Base-by-base conservation (phyloP, 2,113 vertebrate genomes). In the Onychorhynchus coronatus region DNA sequence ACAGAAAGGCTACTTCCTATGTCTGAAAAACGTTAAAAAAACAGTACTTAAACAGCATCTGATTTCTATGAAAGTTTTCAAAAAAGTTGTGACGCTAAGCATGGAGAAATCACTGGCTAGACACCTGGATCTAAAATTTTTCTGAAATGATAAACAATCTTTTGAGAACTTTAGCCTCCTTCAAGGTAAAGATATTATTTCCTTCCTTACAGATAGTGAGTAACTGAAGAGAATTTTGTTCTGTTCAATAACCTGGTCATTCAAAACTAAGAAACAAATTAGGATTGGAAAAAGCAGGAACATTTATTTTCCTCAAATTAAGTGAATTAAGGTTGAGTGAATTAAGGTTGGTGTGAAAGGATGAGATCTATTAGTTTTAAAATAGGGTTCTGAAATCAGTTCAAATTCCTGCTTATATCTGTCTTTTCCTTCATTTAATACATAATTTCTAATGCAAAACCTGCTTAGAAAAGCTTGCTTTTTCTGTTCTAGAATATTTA, bases 231-330 rank as follows among this genome's bases (percentile, higher is more conserved):
- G 83, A 95, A 91, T 89, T 95, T 81, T 87, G 11, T 79, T 86
- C 67, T 59, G 21, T 88, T 88, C 59, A 85, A 83, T 79, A 91
- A 56, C 71, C 30, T 86, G 59, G 39, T 88, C 59, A 80, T 50
- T 94, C 80, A 94, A 94, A 94, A 82, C n/a, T 44, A 89, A 91
- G 81, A 91, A 93, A 85, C 58, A 91, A 91, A 90, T 71, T 77
- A 70, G 30, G 59, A 93, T 85, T 94, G 88, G 59, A 91, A 90
- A 97, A 94, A 94, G 70, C 66, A 83, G 46, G 18, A 73, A 50
- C n/a, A 85, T 88, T 89, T 88, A 35, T 94, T 96, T 95, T 85
- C 71, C 50, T 91, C 56, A 77, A 84, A 77, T 37, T 42, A 81
- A 79, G 30, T 88, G 87, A 78, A 77, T 77, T 90, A 91, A 91